A percentile compares a stretch with the other conserved stretches of the same genome.
Conservation (phyloP, 1,140 invertebrate species). For the Proales similis region DNA sequence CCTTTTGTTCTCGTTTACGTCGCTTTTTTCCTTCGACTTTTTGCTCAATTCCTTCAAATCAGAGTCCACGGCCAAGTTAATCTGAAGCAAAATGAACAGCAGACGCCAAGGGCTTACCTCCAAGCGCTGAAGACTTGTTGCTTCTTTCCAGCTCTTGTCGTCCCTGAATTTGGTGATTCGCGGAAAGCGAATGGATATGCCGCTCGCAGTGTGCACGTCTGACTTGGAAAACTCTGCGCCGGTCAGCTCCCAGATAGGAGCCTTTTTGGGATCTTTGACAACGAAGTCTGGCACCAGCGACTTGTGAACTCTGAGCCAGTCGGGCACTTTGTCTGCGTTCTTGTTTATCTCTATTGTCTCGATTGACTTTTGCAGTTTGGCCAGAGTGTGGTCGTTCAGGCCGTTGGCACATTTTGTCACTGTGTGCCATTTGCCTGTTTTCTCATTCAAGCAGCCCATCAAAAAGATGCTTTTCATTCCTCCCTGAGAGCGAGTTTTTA, state of each 20-base stretch:
- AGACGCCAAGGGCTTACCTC: too few relatives aligned
- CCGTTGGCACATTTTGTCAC: constrained; percentile 73
- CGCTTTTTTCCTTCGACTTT: too few relatives aligned
- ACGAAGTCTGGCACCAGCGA: constrained; percentile 80
- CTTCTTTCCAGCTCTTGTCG: constrained; percentile 75
- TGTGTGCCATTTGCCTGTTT: constrained; percentile 67
- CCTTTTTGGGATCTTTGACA: constrained; percentile 68
- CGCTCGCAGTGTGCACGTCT: constrained; percentile 76
- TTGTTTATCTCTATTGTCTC: constrained; percentile 74
- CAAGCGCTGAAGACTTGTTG: constrained; percentile 69
- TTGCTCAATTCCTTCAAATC: too few relatives aligned
- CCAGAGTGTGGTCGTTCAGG: constrained; percentile 74
- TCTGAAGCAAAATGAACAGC: too few relatives aligned
- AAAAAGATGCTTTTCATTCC: constrained; percentile 85
- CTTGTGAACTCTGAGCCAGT: constrained; percentile 74
- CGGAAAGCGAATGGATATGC: constrained; percentile 85
- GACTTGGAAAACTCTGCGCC: constrained; percentile 82
- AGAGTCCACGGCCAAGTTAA: too few relatives aligned
- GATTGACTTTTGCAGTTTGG: constrained; percentile 66
- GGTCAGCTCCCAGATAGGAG: constrained; percentile 86
- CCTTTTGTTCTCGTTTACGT: too few relatives aligned
- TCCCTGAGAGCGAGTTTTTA: too few relatives aligned
- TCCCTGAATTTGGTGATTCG: constrained; percentile 70
- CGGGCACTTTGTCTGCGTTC: constrained; percentile 63
- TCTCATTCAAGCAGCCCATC: constrained; percentile 75